phyloP scores from a whole-genome alignment of 2,888 invertebrate genomes.

The Pristionchus exspectatus region DNA sequence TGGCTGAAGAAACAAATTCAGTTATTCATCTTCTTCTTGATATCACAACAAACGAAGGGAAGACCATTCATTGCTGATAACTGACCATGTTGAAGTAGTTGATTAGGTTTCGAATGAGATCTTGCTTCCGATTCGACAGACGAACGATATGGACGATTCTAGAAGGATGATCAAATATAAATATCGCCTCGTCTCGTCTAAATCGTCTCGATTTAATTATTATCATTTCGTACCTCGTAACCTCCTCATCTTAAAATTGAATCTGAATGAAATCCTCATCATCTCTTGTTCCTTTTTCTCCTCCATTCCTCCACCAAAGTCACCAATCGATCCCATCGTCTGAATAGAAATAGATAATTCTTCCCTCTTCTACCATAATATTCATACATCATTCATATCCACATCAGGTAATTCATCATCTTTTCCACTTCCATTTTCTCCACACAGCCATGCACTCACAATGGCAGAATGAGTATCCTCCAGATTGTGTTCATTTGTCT shows the following conservation, averaged over 20 bases:
- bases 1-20: background rate
- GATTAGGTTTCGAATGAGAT: background rate
- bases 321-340: constrained; percentile 35
- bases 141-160: constrained; percentile 49
- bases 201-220: too few relatives aligned
- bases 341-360: background rate
- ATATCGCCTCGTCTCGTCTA: too few relatives aligned
- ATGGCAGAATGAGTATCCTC: background rate
- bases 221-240: background rate
- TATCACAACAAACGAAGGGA: too few relatives aligned
- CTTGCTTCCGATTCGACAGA: background rate
- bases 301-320: background rate
- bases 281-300: background rate
- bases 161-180: too few relatives aligned
- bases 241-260: constrained; percentile 37
- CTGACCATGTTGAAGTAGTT: constrained; percentile 47
- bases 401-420: constrained; percentile 33
- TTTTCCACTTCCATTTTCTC: constrained; percentile 36
- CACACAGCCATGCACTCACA: constrained; percentile 28
- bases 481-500: constrained; percentile 42
- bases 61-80: background rate
- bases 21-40: too few relatives aligned
- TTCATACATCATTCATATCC: constrained; percentile 51
- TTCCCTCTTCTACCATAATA: background rate
- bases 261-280: constrained; percentile 27